These are phyloP conservation scores for Porphyrio hochstetteri DNA, from an alignment of 2,113 vertebrate species.

Conservation along the genomic window DNA sequence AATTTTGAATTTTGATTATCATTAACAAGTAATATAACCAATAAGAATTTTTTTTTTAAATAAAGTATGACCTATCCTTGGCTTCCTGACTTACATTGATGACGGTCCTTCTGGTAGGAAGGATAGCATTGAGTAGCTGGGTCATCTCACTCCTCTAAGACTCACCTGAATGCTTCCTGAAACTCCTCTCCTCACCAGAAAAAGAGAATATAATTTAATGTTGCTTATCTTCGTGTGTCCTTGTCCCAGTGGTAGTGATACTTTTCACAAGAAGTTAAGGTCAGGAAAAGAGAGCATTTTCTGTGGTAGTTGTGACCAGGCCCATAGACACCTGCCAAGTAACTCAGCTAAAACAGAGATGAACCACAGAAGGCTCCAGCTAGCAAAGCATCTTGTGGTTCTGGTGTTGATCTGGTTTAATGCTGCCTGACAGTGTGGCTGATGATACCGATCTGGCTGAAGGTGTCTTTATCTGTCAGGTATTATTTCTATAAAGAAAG, in stretches of 20 bases:
- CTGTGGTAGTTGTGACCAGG: background rate
- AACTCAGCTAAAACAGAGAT: background rate
- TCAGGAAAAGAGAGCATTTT: background rate
- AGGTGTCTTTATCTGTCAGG: background rate
- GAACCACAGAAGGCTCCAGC: background rate
- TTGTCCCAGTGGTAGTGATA: background rate
- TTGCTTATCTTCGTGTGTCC: background rate
- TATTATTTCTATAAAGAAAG: background rate
- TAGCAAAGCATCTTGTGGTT: background rate
- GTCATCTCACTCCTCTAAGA: background rate
- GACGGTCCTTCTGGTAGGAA: background rate
- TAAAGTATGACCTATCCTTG: background rate
- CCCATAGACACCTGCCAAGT: background rate
- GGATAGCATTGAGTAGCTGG: background rate
- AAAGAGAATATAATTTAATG: background rate
- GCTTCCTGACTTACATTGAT: background rate
- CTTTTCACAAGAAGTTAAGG: background rate
- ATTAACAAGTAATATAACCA: background rate
- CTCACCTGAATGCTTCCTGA: background rate
- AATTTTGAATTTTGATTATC: background rate
- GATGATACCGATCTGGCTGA: background rate
- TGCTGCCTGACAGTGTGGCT: background rate
- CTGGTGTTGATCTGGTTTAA: background rate
- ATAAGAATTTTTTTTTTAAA: background rate
- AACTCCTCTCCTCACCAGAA: background rate